phyloP scores from a whole-genome alignment of 2,113 vertebrate genomes.

The Anguilla japonica region DNA sequence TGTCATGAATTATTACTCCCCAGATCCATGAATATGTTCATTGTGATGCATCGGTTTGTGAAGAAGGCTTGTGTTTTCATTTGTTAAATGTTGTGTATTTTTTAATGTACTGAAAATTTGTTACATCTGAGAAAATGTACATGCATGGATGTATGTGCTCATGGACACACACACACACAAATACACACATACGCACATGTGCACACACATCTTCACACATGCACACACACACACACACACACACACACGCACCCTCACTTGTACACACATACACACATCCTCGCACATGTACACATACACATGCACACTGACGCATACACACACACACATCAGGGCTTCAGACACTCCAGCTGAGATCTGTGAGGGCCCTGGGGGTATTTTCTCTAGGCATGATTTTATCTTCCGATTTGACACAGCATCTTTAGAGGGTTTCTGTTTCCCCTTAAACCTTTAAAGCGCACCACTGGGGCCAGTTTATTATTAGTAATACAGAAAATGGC shows the following conservation, averaged over 20 bases:
- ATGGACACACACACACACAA: no score
- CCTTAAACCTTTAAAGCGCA: conserved; percentile 14
- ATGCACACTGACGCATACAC: no score
- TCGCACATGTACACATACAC: no score
- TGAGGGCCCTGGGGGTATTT: not conserved
- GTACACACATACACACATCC: no score
- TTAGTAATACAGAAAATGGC: not conserved
- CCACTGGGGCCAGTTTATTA: not conserved
- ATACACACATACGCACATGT: no score
- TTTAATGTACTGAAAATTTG: not conserved
- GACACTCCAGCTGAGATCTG: not conserved
- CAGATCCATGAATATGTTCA: not conserved
- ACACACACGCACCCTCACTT: no score
- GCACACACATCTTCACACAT: not conserved
- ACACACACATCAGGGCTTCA: not conserved
- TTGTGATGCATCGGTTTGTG: not conserved
- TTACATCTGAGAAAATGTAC: not conserved
- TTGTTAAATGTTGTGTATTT: not conserved
- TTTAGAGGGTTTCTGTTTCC: not conserved
- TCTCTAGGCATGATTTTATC: not conserved
- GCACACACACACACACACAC: no score
- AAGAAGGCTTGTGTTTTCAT: not conserved
- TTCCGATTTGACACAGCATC: conserved; percentile 7
- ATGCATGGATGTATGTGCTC: no score
- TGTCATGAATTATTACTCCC: not conserved